A percentile compares a stretch with the other conserved stretches of the same genome.
phyloP scores from a whole-genome alignment of 2,888 invertebrate species.

The Teleiodes luculella region DNA sequence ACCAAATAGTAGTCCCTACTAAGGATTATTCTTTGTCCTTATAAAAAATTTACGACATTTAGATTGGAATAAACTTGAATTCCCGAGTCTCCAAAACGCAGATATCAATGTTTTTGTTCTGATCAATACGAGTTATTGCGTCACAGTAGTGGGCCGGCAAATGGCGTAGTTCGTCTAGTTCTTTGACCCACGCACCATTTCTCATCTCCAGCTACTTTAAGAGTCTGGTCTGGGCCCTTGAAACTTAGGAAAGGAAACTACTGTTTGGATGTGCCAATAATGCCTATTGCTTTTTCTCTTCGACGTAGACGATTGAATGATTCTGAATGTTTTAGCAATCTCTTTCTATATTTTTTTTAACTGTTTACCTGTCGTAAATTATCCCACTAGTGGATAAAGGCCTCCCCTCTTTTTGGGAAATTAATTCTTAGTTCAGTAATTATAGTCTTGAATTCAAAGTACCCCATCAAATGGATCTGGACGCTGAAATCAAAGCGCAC shows the following conservation, averaged over 20 bases:
- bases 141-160: conserved; percentile 40
- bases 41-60: no score
- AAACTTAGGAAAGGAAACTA: neutral
- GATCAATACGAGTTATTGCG: conserved; percentile 60
- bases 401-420: no score
- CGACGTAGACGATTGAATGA: neutral
- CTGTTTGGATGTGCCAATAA: neutral
- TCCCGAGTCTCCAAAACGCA: neutral
- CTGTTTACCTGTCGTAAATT: no score
- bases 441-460: conserved; percentile 40
- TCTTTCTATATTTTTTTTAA: no score
- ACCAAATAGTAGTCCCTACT: no score
- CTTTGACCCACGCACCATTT: conserved; percentile 45
- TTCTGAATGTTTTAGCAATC: no score
- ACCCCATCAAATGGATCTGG: conserved; percentile 48
- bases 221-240: conserved; percentile 32
- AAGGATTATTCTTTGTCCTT: no score
- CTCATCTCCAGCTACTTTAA: conserved; percentile 26
- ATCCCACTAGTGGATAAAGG: no score
- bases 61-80: neutral
- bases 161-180: conserved; percentile 52
- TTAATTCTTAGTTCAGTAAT: no score
- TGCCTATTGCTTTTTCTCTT: neutral
- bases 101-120: conserved; percentile 8
- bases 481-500: conserved; percentile 57